Conservation (phyloP, 2,797 vertebrate genomes). For the Paedocypris micromegethes region DNA sequence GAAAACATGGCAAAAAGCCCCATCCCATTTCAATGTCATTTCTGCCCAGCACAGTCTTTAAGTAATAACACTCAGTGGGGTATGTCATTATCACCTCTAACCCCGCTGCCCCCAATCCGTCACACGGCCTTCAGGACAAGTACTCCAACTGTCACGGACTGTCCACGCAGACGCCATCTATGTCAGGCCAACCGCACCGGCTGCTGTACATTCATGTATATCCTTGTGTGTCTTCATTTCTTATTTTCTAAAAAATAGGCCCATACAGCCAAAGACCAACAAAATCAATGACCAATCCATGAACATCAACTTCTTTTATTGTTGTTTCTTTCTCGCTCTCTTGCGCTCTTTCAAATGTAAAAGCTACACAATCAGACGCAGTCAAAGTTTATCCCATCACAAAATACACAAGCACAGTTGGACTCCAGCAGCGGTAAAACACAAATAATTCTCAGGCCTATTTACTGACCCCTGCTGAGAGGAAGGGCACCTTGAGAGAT, state of each 20-base stretch:
- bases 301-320: constrained; percentile 48
- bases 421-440: constrained; percentile 37
- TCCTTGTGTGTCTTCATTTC: constrained; percentile 20
- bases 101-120: constrained; percentile 39
- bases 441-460: constrained; percentile 46
- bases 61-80: constrained; percentile 52
- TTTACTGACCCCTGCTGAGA: constrained; percentile 44
- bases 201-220: constrained; percentile 18
- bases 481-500: constrained; percentile 41
- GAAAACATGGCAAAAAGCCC: constrained; percentile 44
- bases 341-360: constrained; percentile 40
- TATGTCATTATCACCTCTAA: constrained; percentile 46
- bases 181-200: not conserved
- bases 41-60: constrained; percentile 51
- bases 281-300: constrained; percentile 51
- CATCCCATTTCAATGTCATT: constrained; percentile 50
- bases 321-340: constrained; percentile 38
- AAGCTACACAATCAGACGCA: constrained; percentile 45
- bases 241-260: constrained; percentile 14
- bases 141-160: constrained; percentile 46
- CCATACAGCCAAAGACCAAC: constrained; percentile 39
- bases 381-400: constrained; percentile 45
- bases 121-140: constrained; percentile 31
- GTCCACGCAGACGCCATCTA: constrained; percentile 36
- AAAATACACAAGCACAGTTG: constrained; percentile 44